These are phyloP conservation scores for Pyrrhosoma nymphula DNA, from an alignment of 2,888 invertebrate genomes.

Conservation along the genomic window DNA sequence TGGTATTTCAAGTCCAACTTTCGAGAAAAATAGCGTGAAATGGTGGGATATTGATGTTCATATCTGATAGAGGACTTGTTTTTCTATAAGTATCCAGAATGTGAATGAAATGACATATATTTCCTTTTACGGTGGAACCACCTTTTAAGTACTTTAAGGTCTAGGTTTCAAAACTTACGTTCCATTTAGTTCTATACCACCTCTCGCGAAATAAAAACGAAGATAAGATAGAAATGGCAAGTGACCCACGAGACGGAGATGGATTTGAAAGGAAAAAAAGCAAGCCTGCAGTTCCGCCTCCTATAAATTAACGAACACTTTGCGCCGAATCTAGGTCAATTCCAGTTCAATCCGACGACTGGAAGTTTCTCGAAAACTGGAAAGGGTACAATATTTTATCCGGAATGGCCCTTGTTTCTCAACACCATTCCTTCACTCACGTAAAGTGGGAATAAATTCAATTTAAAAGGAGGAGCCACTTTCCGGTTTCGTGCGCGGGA, in stretches of 20 bases:
- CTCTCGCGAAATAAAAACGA: no score
- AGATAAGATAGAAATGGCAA: background rate
- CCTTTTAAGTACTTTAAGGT: no score
- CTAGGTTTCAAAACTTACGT: no score
- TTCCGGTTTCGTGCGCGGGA: background rate
- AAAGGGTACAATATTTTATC: background rate
- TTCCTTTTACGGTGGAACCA: no score
- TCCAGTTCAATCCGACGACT: background rate
- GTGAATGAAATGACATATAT: no score
- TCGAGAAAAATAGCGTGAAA: no score
- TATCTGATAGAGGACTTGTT: no score
- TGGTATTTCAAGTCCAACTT: no score
- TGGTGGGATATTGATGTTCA: no score
- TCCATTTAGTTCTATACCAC: no score
- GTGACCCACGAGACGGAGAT: background rate
- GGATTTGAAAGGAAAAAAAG: background rate
- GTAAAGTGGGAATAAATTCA: background rate
- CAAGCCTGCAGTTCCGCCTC: background rate
- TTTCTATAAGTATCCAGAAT: no score
- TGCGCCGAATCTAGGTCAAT: background rate
- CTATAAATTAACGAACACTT: background rate
- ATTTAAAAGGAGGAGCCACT: background rate
- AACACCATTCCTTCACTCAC: background rate
- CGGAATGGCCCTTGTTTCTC: background rate
- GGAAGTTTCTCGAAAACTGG: background rate